A percentile compares a stretch with the other conserved stretches of the same genome.
phyloP scores from a whole-genome alignment of 1,140 invertebrate genomes.

The Gryllus bimaculatus region DNA sequence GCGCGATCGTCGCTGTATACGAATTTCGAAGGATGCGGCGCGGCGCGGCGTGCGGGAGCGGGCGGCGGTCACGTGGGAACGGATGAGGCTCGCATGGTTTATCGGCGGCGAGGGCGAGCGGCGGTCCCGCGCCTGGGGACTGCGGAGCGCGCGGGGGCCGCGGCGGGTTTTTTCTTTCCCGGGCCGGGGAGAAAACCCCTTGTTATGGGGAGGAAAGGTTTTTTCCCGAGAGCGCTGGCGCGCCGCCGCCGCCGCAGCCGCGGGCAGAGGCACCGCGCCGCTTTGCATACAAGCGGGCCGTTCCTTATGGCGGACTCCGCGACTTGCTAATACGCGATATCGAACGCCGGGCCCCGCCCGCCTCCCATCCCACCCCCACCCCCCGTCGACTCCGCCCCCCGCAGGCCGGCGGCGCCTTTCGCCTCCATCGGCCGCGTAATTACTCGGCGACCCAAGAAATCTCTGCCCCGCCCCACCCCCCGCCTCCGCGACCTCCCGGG shows the following conservation, averaged over 20 bases:
- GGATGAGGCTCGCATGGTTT: no score
- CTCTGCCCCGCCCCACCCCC: not conserved
- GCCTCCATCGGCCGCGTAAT: not conserved
- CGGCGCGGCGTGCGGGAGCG: no score
- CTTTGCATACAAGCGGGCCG: not conserved
- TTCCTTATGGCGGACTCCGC: not conserved
- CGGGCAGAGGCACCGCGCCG: not conserved
- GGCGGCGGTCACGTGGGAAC: not conserved
- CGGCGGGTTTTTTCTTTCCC: no score
- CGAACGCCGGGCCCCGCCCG: not conserved
- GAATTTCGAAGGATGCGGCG: no score
- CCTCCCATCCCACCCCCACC: no score
- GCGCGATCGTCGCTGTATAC: no score
- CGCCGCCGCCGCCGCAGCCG: no score
- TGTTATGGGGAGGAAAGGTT: no score
- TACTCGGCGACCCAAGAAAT: not conserved
- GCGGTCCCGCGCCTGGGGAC: no score
- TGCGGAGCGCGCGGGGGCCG: not conserved
- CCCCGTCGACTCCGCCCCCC: not conserved
- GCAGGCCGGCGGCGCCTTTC: not conserved
- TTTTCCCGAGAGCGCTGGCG: no score
- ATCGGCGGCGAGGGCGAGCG: no score
- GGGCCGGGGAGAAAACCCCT: no score
- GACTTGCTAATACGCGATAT: slow-evolving; percentile 4
- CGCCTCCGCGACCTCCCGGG: not conserved